phyloP scores from a whole-genome alignment of 2,797 vertebrate species.

The Sebastes minor region DNA sequence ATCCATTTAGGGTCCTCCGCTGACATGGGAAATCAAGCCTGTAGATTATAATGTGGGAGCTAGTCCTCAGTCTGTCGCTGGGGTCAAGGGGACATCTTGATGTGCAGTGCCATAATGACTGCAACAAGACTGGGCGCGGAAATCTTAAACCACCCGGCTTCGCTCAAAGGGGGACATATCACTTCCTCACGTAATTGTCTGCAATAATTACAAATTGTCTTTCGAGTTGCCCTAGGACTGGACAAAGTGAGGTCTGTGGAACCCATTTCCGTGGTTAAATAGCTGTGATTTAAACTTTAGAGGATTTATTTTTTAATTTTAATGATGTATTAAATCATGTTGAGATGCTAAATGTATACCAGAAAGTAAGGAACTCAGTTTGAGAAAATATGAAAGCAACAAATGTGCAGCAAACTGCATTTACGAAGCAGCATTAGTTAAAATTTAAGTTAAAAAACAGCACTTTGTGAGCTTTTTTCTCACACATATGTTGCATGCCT shows the following conservation, averaged over 20 bases:
- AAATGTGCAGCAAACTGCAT: not conserved
- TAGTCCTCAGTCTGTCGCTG: slow-evolving; percentile 70
- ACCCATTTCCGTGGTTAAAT: slow-evolving; percentile 7
- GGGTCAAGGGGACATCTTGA: slow-evolving; percentile 83
- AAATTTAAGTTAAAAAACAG: not conserved
- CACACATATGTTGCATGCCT: slow-evolving; percentile 6
- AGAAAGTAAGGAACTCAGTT: not conserved
- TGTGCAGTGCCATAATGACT: slow-evolving; percentile 71
- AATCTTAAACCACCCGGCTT: slow-evolving; percentile 70
- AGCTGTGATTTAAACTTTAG: not conserved
- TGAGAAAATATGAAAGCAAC: not conserved
- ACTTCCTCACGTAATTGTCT: slow-evolving; percentile 72
- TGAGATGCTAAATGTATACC: not conserved
- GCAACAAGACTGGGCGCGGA: slow-evolving; percentile 66
- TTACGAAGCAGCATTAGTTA: not conserved
- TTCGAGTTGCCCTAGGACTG: slow-evolving; percentile 36
- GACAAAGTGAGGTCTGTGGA: slow-evolving; percentile 15
- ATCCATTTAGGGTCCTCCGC: slow-evolving; percentile 82
- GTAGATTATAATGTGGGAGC: slow-evolving; percentile 79
- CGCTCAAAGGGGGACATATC: slow-evolving; percentile 60
- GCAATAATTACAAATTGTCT: slow-evolving; percentile 80
- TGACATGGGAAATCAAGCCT: slow-evolving; percentile 83
- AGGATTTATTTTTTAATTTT: not conserved
- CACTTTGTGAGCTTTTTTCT: not conserved
- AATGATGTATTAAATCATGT: not conserved